Conservation (phyloP, 2,888 invertebrate species). For the Liopterus haemorrhoidalis region DNA sequence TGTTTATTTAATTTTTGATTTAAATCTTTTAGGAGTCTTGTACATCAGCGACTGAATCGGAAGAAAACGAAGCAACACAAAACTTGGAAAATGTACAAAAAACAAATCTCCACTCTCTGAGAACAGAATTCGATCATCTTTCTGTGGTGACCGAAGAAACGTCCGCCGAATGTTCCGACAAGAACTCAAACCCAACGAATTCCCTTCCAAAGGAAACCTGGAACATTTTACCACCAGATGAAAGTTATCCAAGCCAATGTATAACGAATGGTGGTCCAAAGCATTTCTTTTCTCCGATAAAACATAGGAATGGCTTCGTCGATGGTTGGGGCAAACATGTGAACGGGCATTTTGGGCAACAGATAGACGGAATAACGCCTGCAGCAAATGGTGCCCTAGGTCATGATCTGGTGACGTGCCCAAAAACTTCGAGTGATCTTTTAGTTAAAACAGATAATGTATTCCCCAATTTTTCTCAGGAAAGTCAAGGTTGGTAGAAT, state of each 20-base stretch:
- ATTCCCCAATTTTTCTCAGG: conserved; percentile 10
- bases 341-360: too few species aligned
- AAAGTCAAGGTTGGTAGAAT: too few species aligned
- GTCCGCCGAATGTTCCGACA: conserved; percentile 44
- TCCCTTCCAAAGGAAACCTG: conserved; percentile 36
- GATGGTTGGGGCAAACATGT: too few species aligned
- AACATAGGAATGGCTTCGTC: conserved; percentile 39
- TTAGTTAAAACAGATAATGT: conserved; percentile 15
- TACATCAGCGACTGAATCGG: conserved; percentile 41
- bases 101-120: conserved; percentile 47
- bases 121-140: conserved; percentile 64
- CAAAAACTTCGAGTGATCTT: conserved; percentile 15
- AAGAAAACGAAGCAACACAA: conserved; percentile 44
- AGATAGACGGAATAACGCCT: too few species aligned
- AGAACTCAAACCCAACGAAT: conserved; percentile 34
- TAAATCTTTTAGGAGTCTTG: conserved; percentile 41
- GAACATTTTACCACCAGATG: conserved; percentile 43
- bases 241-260: conserved; percentile 42
- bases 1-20: background rate
- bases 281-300: conserved; percentile 48
- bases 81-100: conserved; percentile 46
- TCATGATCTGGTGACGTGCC: too few species aligned
- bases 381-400: too few species aligned
- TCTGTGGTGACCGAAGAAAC: conserved; percentile 73
- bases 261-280: conserved; percentile 38